A percentile compares a stretch with the other conserved stretches of the same genome.
phyloP scores from a whole-genome alignment of 2,113 vertebrate genomes.

The Rhipidura dahli region DNA sequence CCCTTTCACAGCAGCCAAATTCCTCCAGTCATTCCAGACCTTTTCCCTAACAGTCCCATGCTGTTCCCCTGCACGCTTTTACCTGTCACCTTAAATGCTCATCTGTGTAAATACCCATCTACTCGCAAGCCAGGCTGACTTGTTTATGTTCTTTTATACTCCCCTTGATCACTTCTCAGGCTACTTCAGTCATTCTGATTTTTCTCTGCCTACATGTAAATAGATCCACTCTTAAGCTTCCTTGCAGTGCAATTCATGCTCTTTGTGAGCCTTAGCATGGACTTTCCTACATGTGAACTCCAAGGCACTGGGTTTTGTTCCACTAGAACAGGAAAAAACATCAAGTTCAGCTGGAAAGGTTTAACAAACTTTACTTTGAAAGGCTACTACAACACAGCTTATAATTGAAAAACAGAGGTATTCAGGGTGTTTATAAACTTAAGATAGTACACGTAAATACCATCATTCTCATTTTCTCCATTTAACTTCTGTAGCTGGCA shows the following conservation, averaged over 20 bases:
- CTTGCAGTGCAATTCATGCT: background rate
- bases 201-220: background rate
- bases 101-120: background rate
- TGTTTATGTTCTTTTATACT: background rate
- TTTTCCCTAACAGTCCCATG: background rate
- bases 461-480: background rate
- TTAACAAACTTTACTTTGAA: constrained; percentile 5
- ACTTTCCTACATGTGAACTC: background rate
- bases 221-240: background rate
- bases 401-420: background rate
- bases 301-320: background rate
- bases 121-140: background rate
- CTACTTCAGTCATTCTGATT: background rate
- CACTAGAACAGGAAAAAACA: background rate
- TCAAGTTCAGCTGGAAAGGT: background rate
- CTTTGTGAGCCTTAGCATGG: background rate
- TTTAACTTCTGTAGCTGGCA: background rate
- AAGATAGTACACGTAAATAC: background rate
- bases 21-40: background rate
- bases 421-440: background rate
- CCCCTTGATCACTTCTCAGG: background rate
- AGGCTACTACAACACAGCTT: background rate
- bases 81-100: background rate
- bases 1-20: background rate
- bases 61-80: background rate